Evolutionary conservation across 2,888 invertebrate species (phyloP), one percentile per base, ranked within the genome.

Genomic region (Clunio marinus): DNA sequence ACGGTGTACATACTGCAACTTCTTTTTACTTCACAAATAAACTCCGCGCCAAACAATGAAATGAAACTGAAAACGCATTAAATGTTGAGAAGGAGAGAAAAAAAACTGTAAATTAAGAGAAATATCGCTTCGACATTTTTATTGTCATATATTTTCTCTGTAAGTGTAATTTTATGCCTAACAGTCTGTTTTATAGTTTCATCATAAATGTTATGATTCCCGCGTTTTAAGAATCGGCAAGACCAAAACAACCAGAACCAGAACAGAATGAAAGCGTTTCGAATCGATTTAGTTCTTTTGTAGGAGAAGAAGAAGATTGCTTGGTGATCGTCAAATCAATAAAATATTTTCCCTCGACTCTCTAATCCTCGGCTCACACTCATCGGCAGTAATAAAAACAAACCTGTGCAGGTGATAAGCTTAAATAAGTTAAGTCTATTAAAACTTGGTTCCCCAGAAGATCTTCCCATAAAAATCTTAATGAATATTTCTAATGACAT

Each of bases 81-180:
- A n/a, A n/a, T n/a, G n/a, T n/a, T n/a, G n/a, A n/a, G 59, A 4
- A 32, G 28, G 55, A 15, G 3, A 10, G 37, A 28, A n/a, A n/a
- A n/a, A n/a, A n/a, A 66, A 66, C 66, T 66, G 66, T 66, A 66
- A 66, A 66, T 66, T 63, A 63, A 37, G 63, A 28, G 25, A 28
- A 65, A 45, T 55, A 51, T 66, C 24, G 28, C 46, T 55, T 66
- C 55, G 66, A 66, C 66, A 66, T 51, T 51, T 55, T 66, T 66
- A 66, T 55, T 55, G 66, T 66, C 66, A 46, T 20, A 66, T 27
- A 57, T 57, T 13, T 66, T 28, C 55, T 66, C 24, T n/a, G 35
- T 66, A 66, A 66, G 66, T 66, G 66, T 66, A 66, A 55, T 66
- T 66, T 66, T 66, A 66, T 66, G 51, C 66, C 55, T 51, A 51